Base-by-base conservation (phyloP, 1,140 invertebrate genomes). In the Drosophila bocki region DNA sequence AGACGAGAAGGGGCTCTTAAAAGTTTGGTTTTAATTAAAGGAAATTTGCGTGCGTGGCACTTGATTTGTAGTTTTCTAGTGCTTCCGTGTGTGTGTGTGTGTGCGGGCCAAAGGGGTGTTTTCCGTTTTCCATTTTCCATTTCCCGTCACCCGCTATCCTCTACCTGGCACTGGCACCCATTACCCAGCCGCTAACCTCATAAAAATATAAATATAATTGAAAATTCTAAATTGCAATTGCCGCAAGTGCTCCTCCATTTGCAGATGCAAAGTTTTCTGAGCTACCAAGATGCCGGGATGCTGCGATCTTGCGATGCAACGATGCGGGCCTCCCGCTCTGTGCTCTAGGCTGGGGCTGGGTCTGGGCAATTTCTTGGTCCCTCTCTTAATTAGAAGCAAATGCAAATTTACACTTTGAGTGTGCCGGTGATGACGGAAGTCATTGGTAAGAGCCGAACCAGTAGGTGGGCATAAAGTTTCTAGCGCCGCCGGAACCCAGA, bases 1-100 rank as follows among this genome's bases (percentile, higher is more conserved):
- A 58, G 76, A 62, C 63, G 51, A 84, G 22, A 22, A 22, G 50
- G 67, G 78, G 71, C 76, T 83, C 84, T 87, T 80, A 88, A 88
- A 87, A 87, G 83, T 87, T 87, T 80, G 82, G 84, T 87, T 87
- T 87, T 87, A 87, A 87, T 87, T 87, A 87, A 87, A 80, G 83
- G 84, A 87, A 87, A 87, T 87, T 87, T 87, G 76, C 84, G 84
- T 87, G 83, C 83, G 64, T 84, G 83, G 72, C 83, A 88, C 83
- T 87, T 87, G 83, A 87, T 88, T 87, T 87, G 84, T 88, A 87
- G 83, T 88, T 74, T 77, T 61, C 75, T 32, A 78, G 75, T 61
- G 80, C 79, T 87, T 88, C 68, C 84, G 71, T 71, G 58, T 39
- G 53, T 29, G 56, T 32, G 19, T 80, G 71, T 71, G 58, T 39